A percentile compares a stretch with the other conserved stretches of the same genome.
Evolutionary conservation across 2,797 vertebrate species (phyloP).

Genomic region (Hemitrygon akajei): DNA sequence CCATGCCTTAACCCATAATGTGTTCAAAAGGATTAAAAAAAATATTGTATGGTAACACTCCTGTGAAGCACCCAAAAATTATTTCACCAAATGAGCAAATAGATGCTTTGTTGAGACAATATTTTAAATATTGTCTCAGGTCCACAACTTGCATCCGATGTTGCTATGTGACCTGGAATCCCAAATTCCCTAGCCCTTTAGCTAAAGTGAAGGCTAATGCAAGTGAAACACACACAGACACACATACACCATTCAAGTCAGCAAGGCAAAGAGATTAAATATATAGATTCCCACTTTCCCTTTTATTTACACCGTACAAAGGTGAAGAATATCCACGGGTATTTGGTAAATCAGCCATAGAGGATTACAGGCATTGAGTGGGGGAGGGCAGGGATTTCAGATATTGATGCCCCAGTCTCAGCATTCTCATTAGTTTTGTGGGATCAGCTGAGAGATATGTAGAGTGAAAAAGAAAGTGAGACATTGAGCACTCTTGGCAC

Average conservation of each 20-base stretch:
- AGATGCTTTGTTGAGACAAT: neutral
- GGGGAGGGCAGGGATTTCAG: neutral
- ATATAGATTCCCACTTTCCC: slow-evolving; percentile 11
- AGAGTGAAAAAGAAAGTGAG: neutral
- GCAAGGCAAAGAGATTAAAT: slow-evolving; percentile 14
- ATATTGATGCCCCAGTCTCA: neutral
- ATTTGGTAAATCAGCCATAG: slow-evolving; percentile 3
- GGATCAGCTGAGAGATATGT: neutral
- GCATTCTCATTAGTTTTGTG: neutral
- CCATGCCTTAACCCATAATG: neutral
- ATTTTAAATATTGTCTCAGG: neutral
- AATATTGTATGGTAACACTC: neutral
- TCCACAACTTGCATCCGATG: neutral
- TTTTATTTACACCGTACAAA: neutral
- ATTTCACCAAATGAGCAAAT: neutral
- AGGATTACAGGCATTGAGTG: neutral
- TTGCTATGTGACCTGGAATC: neutral
- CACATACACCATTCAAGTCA: neutral
- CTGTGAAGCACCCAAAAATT: neutral
- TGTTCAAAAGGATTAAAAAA: too few species aligned
- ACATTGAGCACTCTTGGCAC: neutral
- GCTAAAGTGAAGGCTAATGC: neutral
- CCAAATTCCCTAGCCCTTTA: neutral
- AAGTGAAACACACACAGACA: neutral
- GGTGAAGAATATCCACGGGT: neutral